phyloP scores from a whole-genome alignment of 2,797 vertebrate species.

The Catostomus latipinnis region DNA sequence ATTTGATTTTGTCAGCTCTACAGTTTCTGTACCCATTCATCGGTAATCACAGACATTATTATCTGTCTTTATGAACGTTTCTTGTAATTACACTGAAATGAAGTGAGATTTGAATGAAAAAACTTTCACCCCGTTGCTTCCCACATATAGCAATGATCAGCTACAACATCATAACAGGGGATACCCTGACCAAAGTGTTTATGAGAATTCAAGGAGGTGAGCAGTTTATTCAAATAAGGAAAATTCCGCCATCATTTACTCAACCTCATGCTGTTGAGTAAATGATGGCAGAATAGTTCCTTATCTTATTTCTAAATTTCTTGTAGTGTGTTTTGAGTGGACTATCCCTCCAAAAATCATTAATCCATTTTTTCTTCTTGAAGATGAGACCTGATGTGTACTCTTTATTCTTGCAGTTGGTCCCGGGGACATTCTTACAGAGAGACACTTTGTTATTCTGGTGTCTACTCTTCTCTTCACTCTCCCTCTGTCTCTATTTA shows the following conservation, averaged over 20 bases:
- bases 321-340: background rate
- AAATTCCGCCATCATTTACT: too few relatives aligned
- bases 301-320: background rate
- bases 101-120: background rate
- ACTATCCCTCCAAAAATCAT: too few relatives aligned
- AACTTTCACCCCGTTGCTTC: background rate
- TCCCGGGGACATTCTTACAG: slow-evolving; percentile 79
- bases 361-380: background rate
- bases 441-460: slow-evolving; percentile 88
- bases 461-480: slow-evolving; percentile 85
- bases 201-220: slow-evolving; percentile 92
- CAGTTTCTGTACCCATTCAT: slow-evolving; percentile 98
- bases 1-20: slow-evolving; percentile 86
- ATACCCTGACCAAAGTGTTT: slow-evolving; percentile 95
- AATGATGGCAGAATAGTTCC: background rate
- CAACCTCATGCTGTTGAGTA: too few relatives aligned
- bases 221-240: background rate
- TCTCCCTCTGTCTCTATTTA: slow-evolving; percentile 89
- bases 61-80: background rate
- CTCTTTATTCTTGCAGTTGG: slow-evolving; percentile 80
- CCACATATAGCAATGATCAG: slow-evolving; percentile 90
- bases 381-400: background rate
- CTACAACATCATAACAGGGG: slow-evolving; percentile 96
- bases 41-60: slow-evolving; percentile 77
- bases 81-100: background rate